Base-by-base conservation (phyloP, 2,888 invertebrate genomes). In the Orthosia incerta region DNA sequence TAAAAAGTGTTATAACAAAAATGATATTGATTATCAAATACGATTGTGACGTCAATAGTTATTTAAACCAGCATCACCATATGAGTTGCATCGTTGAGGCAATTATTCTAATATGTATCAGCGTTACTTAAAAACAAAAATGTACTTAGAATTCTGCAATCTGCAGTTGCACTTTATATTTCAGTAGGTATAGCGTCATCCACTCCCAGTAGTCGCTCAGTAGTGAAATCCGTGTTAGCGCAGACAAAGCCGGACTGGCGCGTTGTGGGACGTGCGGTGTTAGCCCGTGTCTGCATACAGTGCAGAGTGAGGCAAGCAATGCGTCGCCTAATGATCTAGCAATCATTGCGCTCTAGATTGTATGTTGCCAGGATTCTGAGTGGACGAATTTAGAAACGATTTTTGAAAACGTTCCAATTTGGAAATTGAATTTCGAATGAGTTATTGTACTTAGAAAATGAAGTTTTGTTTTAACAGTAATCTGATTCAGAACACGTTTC, bases 281-380 rank as follows among this genome's bases (percentile, higher is more conserved):
- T 69, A 76, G 61, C 46, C 31, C 39, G 45, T 26, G 48, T 76
- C 75, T 59, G 74, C 62, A 59, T 48, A 66, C 48, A 57, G 61
- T 39, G 20, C 65, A 51, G 64, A 63, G 66, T 55, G 50, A 56
- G 39, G 20, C 65, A 73, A 62, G 26, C 59, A 57, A 53, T n/a
- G 57, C 61, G 31, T 20, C n/a, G 78, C 61, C 64, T 80, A 79
- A 84, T 77, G 84, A 74, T 76, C 70, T 55, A 80, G 64, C 86
- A 84, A 75, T 68, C 68, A 75, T 75, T 71, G 66, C 31, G 23
- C 65, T 63, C 23, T 70, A 63, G 31, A 67, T 67, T 75, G 64
- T 81, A 51, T 20, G 48, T 2, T 1, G 39, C 63, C 59, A 65
- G 60, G 64, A 67, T 80, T 80, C 23, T 51, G 50, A 67, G 16